phyloP scores from a whole-genome alignment of 64 coral and sea anemone species.

The Cladopsammia gracilis region DNA sequence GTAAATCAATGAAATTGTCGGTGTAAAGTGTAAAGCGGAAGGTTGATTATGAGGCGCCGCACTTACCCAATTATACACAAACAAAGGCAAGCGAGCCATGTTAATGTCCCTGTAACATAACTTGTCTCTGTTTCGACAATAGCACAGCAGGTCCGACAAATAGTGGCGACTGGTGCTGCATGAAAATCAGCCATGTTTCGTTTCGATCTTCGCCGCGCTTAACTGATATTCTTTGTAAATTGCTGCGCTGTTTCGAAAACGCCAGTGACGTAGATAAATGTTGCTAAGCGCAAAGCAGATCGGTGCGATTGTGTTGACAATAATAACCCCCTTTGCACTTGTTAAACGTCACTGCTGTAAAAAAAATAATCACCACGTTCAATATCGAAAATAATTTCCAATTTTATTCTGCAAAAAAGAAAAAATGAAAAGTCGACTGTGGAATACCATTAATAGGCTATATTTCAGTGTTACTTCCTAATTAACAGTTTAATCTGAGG shows the following conservation, averaged over 20 bases:
- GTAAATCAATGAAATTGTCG: no score
- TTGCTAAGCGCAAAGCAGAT: background rate
- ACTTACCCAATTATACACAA: conserved; percentile 93
- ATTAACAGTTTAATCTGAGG: no score
- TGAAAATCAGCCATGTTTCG: conserved; percentile 72
- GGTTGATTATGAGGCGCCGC: background rate
- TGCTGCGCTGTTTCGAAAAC: background rate
- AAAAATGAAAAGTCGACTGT: no score
- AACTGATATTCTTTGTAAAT: background rate
- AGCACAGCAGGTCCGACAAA: conserved; percentile 76
- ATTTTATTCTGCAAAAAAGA: no score
- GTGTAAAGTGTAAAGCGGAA: no score
- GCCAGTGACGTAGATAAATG: conserved; percentile 3
- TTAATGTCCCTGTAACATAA: conserved; percentile 83
- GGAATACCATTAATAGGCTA: no score
- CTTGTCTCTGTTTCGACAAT: conserved; percentile 79
- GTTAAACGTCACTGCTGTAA: background rate
- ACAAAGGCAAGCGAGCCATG: conserved; percentile 93
- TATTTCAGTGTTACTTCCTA: no score
- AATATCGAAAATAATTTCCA: no score
- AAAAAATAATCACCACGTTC: no score
- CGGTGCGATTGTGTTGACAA: background rate
- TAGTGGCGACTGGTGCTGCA: conserved; percentile 83
- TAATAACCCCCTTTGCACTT: background rate
- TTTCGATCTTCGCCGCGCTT: background rate